Base-by-base conservation (phyloP, 92 coral and sea anemone genomes). In the Porites rus region DNA sequence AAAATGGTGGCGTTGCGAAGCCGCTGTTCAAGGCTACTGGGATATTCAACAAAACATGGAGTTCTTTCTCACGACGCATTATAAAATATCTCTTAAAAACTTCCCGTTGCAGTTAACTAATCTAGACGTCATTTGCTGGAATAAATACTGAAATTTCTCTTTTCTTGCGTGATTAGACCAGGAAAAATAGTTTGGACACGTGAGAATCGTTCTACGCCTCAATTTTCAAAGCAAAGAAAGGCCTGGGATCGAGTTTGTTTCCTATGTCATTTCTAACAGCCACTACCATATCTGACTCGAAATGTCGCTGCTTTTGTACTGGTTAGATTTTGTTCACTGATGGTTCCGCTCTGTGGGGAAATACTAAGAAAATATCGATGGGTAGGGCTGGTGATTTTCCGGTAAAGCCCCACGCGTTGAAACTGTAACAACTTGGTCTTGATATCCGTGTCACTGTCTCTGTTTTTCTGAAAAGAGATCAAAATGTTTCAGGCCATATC, bases 321-420 rank as follows among this genome's bases (percentile, higher is more conserved):
- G 19, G n/a, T 69, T 13, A 43, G 67, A 58, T 3, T 18, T 24
- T 1, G 1, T 10, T 1, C 1, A 0, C 61, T 20, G 16, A 81
- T 77, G 9, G 77, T 70, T 13, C 38, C 12, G 46, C 86, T 31
- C 21, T 31, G 56, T 56, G 86, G 69, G 2, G 86, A 54, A 10
- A 81, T 59, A 31, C 71, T 77, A 43, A 81, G 77, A 58, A 31
- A 81, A 10, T 58, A 12, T 2, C 56, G 54, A n/a, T 14, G 11
- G 11, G 14, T 70, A 6, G 74, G 2, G 3, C 21, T 38, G 0
- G 0, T 19, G 20, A 69, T 13, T 5, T 28, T 54, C n/a, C 86
- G 86, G 43, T 81, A 81, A 19, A 81, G 12, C 43, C 19, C 70
- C 20, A 80, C 53, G 7, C 3, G 1, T 0, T 0, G 16, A 1